phyloP scores from a whole-genome alignment of 1,140 invertebrate species.

The Stratiolaelaps scimitus region DNA sequence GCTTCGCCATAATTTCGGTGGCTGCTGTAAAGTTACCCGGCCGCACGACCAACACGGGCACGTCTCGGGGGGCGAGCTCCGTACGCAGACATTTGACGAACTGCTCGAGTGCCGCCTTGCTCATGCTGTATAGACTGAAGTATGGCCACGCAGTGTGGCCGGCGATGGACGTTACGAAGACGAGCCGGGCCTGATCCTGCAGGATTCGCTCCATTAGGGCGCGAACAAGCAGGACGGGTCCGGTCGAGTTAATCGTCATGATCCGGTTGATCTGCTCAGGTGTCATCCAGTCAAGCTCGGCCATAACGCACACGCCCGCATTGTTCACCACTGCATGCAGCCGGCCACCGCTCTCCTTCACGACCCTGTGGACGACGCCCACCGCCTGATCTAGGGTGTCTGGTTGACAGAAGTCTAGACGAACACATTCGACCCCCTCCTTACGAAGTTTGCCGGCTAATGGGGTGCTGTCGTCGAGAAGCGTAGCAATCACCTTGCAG shows the following conservation, averaged over 20 bases:
- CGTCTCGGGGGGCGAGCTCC: neutral
- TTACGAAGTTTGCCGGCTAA: neutral
- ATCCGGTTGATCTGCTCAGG: neutral
- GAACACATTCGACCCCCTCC: neutral
- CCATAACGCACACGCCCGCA: slow-evolving; percentile 7
- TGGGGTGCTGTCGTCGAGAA: neutral
- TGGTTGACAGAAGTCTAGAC: neutral
- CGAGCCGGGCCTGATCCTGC: neutral
- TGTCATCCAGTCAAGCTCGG: slow-evolving; percentile 4
- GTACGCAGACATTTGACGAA: neutral
- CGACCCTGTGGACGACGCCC: neutral
- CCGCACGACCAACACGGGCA: neutral
- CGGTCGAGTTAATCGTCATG: neutral
- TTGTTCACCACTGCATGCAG: slow-evolving; percentile 1
- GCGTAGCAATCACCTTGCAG: neutral
- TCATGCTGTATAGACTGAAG: neutral
- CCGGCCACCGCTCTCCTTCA: neutral
- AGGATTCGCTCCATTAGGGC: neutral
- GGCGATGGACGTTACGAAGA: neutral
- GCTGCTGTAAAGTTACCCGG: neutral
- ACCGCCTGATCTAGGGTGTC: neutral
- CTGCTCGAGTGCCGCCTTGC: neutral
- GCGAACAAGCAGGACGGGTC: neutral
- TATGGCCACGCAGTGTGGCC: neutral
- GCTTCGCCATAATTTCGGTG: neutral